phyloP scores from a whole-genome alignment of 2,113 vertebrate genomes.

The Laterallus jamaicensis region DNA sequence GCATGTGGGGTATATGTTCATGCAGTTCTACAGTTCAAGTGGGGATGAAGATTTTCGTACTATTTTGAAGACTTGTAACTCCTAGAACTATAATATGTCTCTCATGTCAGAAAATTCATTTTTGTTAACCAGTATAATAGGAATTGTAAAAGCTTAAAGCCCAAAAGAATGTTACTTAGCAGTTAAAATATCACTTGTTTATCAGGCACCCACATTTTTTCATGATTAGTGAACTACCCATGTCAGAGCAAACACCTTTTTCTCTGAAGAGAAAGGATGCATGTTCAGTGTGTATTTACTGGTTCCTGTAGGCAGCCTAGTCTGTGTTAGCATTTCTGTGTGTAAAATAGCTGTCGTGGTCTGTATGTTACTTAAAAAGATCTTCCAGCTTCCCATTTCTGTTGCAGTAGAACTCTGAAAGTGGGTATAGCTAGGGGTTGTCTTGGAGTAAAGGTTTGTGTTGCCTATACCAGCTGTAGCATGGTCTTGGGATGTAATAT shows the following conservation, averaged over 20 bases:
- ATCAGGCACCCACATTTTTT: neutral
- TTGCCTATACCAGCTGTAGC: neutral
- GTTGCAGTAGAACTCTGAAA: neutral
- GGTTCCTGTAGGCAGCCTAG: neutral
- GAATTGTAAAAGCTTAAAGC: neutral
- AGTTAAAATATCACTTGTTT: neutral
- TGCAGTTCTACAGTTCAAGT: neutral
- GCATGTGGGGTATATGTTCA: neutral
- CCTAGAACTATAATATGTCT: neutral
- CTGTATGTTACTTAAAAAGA: neutral
- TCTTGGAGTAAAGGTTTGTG: neutral
- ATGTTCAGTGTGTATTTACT: neutral
- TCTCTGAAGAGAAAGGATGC: neutral
- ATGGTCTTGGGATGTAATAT: neutral
- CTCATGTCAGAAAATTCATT: neutral
- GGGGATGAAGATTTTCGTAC: neutral
- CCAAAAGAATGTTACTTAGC: neutral
- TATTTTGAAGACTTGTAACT: neutral
- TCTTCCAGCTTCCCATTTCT: neutral
- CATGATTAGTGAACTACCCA: neutral
- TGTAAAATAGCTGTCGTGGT: neutral
- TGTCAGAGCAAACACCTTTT: neutral
- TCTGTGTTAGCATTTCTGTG: neutral
- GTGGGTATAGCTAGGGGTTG: neutral
- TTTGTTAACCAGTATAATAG: neutral